Evolutionary conservation across 2,797 vertebrate species (phyloP).

Genomic region (Melanotaenia maccullochi): DNA sequence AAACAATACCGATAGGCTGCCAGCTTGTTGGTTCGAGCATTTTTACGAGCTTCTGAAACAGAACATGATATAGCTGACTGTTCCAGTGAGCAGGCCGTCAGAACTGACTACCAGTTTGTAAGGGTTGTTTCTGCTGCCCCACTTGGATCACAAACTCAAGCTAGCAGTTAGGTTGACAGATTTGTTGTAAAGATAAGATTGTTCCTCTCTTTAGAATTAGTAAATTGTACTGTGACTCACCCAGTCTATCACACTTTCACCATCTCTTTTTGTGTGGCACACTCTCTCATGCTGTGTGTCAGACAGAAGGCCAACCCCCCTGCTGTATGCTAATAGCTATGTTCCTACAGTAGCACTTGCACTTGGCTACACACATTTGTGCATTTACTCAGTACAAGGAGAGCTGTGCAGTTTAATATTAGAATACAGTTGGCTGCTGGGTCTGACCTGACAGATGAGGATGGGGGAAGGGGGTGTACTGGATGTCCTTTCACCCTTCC

Average conservation of each 20-base stretch:
- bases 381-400: background rate
- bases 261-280: background rate
- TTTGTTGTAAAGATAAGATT: too few relatives aligned
- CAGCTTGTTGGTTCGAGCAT: too few relatives aligned
- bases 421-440: constrained; percentile 55
- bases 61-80: too few relatives aligned
- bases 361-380: background rate
- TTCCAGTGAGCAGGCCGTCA: too few relatives aligned
- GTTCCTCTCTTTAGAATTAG: too few relatives aligned
- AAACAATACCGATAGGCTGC: too few relatives aligned
- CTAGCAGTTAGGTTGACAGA: too few relatives aligned
- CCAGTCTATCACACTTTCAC: background rate
- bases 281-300: constrained; percentile 37
- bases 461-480: constrained; percentile 50
- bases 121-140: too few relatives aligned
- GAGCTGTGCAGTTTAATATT: constrained; percentile 68
- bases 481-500: constrained; percentile 47
- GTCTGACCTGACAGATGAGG: constrained; percentile 50
- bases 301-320: constrained; percentile 55
- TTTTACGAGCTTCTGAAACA: too few relatives aligned
- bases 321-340: constrained; percentile 52
- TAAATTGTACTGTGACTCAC: background rate
- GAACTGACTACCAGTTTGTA: too few relatives aligned
- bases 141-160: too few relatives aligned
- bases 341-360: constrained; percentile 40